A percentile compares a stretch with the other conserved stretches of the same genome.
These are phyloP conservation scores for Bathynomus jamesi DNA, from an alignment of 1,140 invertebrate genomes.

Conservation along the genomic window DNA sequence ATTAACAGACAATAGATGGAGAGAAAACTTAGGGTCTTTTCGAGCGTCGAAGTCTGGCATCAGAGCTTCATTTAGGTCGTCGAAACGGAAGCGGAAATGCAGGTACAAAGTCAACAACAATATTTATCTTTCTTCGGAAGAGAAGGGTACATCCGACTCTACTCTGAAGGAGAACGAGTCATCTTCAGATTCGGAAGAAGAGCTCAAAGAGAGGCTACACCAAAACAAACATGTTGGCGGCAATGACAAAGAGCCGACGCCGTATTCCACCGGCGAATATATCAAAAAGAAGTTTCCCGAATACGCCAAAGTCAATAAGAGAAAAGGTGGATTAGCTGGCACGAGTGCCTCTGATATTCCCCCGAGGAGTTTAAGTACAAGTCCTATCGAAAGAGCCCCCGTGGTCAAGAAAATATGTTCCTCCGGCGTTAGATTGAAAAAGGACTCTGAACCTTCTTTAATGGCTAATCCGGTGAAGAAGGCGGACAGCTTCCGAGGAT, in stretches of 20 bases:
- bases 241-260: no score
- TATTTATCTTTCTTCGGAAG: neutral
- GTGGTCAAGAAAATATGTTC: slow-evolving; percentile 32
- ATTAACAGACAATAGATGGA: neutral
- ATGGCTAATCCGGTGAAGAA: slow-evolving; percentile 28
- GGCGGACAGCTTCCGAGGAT: slow-evolving; percentile 27
- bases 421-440: slow-evolving; percentile 19
- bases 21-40: neutral
- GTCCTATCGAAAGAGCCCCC: slow-evolving; percentile 27
- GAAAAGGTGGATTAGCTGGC: slow-evolving; percentile 5
- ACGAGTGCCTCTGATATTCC: neutral
- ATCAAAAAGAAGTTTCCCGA: slow-evolving; percentile 19
- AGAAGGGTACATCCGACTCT: neutral
- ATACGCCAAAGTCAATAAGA: slow-evolving; percentile 36
- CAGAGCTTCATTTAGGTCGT: neutral
- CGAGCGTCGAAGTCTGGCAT: neutral
- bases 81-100: neutral
- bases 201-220: neutral
- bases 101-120: neutral
- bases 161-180: neutral
- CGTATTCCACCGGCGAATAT: neutral
- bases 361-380: slow-evolving; percentile 3
- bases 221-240: no score
- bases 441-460: slow-evolving; percentile 22
- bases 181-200: neutral